These are phyloP conservation scores for Thalassophryne amazonica DNA, from an alignment of 2,797 vertebrate genomes.

Conservation along the genomic window DNA sequence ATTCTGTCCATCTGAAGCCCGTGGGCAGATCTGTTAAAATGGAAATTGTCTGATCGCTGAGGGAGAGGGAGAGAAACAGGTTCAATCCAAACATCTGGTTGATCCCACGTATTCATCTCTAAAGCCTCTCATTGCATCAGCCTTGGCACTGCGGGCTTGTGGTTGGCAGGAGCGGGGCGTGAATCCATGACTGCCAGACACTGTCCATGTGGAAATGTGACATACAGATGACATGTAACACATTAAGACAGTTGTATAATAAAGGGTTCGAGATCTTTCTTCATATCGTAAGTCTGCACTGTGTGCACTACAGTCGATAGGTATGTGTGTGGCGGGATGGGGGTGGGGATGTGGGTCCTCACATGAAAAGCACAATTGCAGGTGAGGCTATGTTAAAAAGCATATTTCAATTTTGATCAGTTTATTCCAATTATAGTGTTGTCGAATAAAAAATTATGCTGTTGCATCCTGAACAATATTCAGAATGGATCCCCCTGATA, in stretches of 20 bases:
- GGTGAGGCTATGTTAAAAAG: too few species aligned
- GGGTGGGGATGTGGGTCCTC: conserved; percentile 6
- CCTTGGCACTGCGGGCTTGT: conserved; percentile 45
- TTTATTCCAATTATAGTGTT: too few species aligned
- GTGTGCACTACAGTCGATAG: conserved; percentile 36
- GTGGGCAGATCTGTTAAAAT: conserved; percentile 68
- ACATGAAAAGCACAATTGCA: too few species aligned
- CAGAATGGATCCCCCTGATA: too few species aligned
- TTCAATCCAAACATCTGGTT: conserved; percentile 71
- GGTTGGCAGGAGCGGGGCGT: conserved; percentile 55
- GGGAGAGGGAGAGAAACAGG: conserved; percentile 43
- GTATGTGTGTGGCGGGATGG: too few species aligned
- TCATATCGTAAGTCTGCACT: conserved; percentile 35
- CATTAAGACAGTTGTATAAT: conserved; percentile 65
- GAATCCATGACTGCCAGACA: conserved; percentile 48
- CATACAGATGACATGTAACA: conserved; percentile 62
- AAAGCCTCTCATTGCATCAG: conserved; percentile 51
- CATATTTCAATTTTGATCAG: too few species aligned
- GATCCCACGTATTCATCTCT: conserved; percentile 44
- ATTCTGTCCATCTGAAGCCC: conserved; percentile 53
- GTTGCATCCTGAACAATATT: too few species aligned
- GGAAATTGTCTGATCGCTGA: conserved; percentile 60
- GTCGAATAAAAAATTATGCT: too few species aligned
- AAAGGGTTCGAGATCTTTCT: conserved; percentile 58
- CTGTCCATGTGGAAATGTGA: conserved; percentile 55